Evolutionary conservation across 2,888 invertebrate species (phyloP).

Genomic region (Reticulitermes lucifugus): DNA sequence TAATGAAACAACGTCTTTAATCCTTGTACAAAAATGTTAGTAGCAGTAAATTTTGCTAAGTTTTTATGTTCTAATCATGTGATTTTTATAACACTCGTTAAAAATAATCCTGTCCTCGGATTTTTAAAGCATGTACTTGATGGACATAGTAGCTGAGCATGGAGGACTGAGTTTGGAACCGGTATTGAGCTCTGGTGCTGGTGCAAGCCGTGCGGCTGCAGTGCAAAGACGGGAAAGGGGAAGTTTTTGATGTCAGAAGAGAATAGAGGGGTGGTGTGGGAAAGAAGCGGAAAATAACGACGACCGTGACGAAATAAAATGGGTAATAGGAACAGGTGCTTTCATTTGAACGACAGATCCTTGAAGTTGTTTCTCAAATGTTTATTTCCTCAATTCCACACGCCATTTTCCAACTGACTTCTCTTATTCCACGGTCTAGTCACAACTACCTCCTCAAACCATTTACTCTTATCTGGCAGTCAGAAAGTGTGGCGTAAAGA

Average conservation of each 20-base stretch:
- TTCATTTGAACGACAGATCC: conserved; percentile 47
- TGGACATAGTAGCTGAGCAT: background rate
- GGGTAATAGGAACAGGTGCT: conserved; percentile 45
- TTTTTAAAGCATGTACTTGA: background rate
- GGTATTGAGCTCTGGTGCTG: background rate
- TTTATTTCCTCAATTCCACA: conserved; percentile 41
- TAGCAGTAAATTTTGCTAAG: background rate
- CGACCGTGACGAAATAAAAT: conserved; percentile 30
- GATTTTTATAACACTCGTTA: conserved; percentile 15
- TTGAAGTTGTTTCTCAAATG: conserved; percentile 44
- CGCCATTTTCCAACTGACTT: conserved; percentile 6
- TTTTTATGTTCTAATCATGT: background rate
- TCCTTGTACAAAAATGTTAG: conserved; percentile 2
- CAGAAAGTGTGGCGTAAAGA: conserved; percentile 25
- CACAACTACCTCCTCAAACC: conserved; percentile 11
- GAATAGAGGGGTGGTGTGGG: background rate
- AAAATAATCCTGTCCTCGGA: background rate
- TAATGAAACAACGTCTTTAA: conserved; percentile 5
- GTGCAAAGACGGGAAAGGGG: background rate
- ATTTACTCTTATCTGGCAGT: conserved; percentile 43
- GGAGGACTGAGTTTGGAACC: background rate
- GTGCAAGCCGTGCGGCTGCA: background rate
- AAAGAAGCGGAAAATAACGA: conserved; percentile 25
- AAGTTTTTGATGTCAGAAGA: background rate
- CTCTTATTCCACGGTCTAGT: background rate